Conservation (phyloP, 1,140 invertebrate species). For the Sycophila sp. region DNA sequence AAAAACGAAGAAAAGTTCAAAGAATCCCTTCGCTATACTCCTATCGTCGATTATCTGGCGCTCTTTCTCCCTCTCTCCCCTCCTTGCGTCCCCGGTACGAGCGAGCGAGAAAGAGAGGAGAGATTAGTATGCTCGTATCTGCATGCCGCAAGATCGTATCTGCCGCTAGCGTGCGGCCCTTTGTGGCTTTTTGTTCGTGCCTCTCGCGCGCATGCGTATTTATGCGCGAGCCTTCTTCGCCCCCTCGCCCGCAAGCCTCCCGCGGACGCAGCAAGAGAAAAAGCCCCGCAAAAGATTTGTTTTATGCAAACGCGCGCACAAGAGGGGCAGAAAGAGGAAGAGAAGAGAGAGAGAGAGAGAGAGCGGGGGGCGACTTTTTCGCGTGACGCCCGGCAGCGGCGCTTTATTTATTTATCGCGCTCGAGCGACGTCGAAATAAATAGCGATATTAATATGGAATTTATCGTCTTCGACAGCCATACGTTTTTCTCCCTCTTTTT, state of each 20-base stretch:
- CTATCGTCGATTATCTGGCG: constrained; percentile 2
- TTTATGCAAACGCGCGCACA: constrained; percentile 51
- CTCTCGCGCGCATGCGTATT: constrained; percentile 51
- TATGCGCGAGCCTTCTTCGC: constrained; percentile 53
- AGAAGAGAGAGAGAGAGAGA: constrained; percentile 46
- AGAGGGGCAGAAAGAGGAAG: constrained; percentile 13
- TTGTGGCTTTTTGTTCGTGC: constrained; percentile 54
- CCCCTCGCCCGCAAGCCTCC: constrained; percentile 1
- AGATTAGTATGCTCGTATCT: constrained; percentile 65
- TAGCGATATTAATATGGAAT: constrained; percentile 40
- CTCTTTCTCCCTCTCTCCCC: constrained; percentile 7
- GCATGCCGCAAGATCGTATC: constrained; percentile 64
- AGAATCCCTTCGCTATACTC: constrained; percentile 4
- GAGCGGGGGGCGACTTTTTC: constrained; percentile 26
- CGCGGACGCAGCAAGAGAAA: constrained; percentile 1
- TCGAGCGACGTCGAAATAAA: constrained; percentile 24
- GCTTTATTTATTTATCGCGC: constrained; percentile 28
- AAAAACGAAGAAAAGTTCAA: neutral
- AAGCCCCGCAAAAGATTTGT: constrained; percentile 46
- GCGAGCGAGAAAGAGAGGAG: constrained; percentile 40
- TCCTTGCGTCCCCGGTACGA: neutral
- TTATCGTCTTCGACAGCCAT: constrained; percentile 35
- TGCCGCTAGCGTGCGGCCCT: constrained; percentile 54
- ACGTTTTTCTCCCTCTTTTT: neutral
- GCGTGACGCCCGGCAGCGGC: neutral